Base-by-base conservation (phyloP, 2,113 vertebrate species). In the Odobenus rosmarus region DNA sequence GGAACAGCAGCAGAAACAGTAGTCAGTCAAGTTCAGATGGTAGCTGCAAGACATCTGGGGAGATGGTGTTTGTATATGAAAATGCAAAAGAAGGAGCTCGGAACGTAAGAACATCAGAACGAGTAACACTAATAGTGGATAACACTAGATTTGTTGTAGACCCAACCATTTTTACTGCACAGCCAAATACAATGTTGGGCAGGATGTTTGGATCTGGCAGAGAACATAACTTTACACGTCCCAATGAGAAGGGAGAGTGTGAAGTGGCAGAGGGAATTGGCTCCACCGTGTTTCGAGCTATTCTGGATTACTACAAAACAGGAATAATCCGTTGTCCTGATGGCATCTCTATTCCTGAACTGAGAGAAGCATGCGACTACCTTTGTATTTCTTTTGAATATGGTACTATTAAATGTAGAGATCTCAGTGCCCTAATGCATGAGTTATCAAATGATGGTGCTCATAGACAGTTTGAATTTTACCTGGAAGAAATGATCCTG, bases 371-470 rank as follows among this genome's bases (percentile, higher is more conserved):
- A 0, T 99, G 99, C 93, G 99, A 99, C 99, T 99, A 99, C 99
- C 99, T 99, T 98, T 99, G 99, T 99, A 99, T 99, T 99, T 99
- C 99, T 93, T 99, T 99, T 85, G 99, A 99, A 98, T 99, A 99
- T 96, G 99, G 99, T 98, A 99, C 99, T 97, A 99, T 99, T 98
- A 99, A 99, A 99, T 99, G 99, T 99, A 99, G 99, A 99, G 99
- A 99, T 99, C 99, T 99, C 84, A 99, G 99, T 99, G 99, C 99
- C 94, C 99, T 99, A 93, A 99, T 99, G 99, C 99, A 99, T 94
- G 99, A 99, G 97, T 98, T 99, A 86, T 99, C 99, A 79, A 99
- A 99, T 49, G 99, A 99, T 49, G 99, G 99, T 72, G 99, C 99
- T 97, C 99, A 99, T 74, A 98, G 98, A 96, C 99, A 99, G 39